Evolutionary conservation across 2,113 vertebrate genomes (phyloP), one percentile per base, ranked within the genome.

Genomic region (Heliornis fulica): DNA sequence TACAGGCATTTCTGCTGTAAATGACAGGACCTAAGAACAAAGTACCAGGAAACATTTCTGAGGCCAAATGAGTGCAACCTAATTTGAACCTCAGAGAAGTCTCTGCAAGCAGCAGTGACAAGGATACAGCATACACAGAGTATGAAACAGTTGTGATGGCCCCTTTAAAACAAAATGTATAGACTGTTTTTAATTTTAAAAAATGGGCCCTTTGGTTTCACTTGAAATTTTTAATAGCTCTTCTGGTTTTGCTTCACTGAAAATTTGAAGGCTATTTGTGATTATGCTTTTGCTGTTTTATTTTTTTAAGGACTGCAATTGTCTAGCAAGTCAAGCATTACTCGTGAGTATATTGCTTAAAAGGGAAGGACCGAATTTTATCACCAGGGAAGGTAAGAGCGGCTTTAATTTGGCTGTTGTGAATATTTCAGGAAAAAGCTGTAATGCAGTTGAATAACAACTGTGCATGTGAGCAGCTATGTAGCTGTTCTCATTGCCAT

Each of bases 351-450:
- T 99, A 87, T 95, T 99, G 21, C 97, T 99, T 31, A 98, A 98
- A 97, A 98, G 99, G 94, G 99, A 99, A 97, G 99, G 99, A 34
- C 98, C 98, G 8, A 94, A 99, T 96, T 99, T 99, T 85, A 98
- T 99, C 48, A 97, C 98, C n/a, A 98, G 96, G 94, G 99, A 99
- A 89, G 99, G 99, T 99, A 98, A 95, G 97, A 75, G 45, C 87
- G 43, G 10, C 40, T 87, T 64, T 64, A 46, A 32, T 74, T 61
- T 82, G 43, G 11, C 45, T 74, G 1, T 71, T 76, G 51, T 60
- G 56, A 91, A 59, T 69, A 59, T 48, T 53, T 61, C 13, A 53
- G 75, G 48, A 87, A 51, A 34, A 65, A 78, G 85, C 26, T 71
- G 40, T 71, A 83, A 54, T 64, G 74, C 72, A 81, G 38, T 46